A percentile compares a stretch with the other conserved stretches of the same genome.
Conservation (phyloP, 2,797 vertebrate species). For the Crypturellus tataupa region DNA sequence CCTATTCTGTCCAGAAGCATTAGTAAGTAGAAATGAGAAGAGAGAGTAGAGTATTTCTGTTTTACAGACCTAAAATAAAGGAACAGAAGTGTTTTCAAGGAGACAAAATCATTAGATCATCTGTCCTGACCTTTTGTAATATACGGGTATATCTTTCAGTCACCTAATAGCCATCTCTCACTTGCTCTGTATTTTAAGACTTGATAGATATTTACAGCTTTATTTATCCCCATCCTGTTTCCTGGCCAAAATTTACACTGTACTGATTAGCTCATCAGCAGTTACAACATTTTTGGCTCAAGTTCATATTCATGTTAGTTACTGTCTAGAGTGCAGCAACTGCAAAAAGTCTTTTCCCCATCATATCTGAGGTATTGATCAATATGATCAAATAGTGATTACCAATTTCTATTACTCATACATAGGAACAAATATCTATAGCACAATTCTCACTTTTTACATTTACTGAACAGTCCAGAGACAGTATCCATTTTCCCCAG, state of each 20-base stretch:
- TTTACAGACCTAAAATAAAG: not conserved
- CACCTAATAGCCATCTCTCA: not conserved
- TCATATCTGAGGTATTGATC: not conserved
- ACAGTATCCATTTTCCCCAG: not conserved
- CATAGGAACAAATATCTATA: not conserved
- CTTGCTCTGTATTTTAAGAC: not conserved
- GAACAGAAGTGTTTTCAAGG: not conserved
- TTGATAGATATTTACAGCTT: not conserved
- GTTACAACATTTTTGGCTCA: conserved; percentile 5
- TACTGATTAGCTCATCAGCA: conserved; percentile 39
- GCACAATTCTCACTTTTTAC: not conserved
- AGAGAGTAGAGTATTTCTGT: not conserved
- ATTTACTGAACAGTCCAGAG: not conserved
- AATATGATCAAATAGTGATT: not conserved
- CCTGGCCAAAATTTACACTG: conserved; percentile 10
- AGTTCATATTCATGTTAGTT: not conserved
- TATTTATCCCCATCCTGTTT: not conserved
- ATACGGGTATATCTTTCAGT: not conserved
- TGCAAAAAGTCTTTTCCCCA: not conserved
- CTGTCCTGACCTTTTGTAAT: not conserved
- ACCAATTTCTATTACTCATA: not conserved
- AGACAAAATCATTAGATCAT: not conserved
- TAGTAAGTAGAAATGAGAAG: not conserved
- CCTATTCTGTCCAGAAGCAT: not conserved
- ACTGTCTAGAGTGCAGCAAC: not conserved